Evolutionary conservation across 1,140 invertebrate genomes (phyloP).

Genomic region (Drosophila asahinai): DNA sequence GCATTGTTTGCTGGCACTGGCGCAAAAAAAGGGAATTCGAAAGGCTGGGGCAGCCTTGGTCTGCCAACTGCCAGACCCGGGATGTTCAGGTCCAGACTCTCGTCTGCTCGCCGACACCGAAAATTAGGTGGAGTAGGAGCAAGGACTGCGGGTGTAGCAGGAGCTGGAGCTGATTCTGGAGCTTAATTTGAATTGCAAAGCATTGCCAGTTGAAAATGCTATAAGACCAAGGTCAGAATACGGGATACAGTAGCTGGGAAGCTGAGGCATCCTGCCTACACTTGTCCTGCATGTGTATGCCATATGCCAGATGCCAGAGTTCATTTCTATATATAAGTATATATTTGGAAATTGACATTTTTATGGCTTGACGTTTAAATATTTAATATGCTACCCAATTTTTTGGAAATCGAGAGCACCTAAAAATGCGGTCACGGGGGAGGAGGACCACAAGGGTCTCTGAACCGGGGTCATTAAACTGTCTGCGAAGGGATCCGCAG

Average conservation of each 20-base stretch:
- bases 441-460: conserved; percentile 13
- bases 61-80: conserved; percentile 27
- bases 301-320: conserved; percentile 22
- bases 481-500: conserved; percentile 14
- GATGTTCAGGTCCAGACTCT: conserved; percentile 29
- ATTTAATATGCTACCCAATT: conserved; percentile 62
- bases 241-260: no score
- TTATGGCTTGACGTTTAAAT: conserved; percentile 63
- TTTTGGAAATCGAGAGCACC: conserved; percentile 39
- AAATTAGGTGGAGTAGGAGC: not conserved
- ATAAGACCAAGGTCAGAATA: conserved; percentile 4
- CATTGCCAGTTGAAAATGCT: conserved; percentile 26
- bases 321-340: conserved; percentile 14
- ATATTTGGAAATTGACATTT: conserved; percentile 66
- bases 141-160: not conserved
- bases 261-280: not conserved
- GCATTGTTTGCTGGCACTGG: not conserved
- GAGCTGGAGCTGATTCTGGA: not conserved
- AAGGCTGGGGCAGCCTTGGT: conserved; percentile 3
- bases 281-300: conserved; percentile 15
- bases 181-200: conserved; percentile 42
- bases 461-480: conserved; percentile 42
- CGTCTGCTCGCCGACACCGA: not conserved
- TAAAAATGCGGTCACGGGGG: conserved; percentile 18
- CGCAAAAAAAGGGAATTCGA: conserved; percentile 5